phyloP scores from a whole-genome alignment of 2,797 vertebrate species.

The Meda fulgida region DNA sequence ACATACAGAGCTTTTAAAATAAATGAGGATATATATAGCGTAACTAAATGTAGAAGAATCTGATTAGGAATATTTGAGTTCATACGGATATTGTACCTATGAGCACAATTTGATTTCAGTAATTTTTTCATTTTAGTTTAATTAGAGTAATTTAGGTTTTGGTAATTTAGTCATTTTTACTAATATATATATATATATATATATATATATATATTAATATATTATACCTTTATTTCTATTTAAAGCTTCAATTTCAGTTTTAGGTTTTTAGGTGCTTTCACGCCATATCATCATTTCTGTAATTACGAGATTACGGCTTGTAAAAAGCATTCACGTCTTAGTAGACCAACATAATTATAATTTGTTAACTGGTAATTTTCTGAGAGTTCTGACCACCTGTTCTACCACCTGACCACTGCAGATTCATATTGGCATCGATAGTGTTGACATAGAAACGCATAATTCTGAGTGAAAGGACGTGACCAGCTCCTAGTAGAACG shows the following conservation, averaged over 20 bases:
- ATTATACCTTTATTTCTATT: neutral
- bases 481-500: neutral
- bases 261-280: neutral
- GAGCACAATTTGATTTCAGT: neutral
- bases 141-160: neutral
- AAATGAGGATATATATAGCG: too few species aligned
- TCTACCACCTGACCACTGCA: too few species aligned
- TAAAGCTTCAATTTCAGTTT: neutral
- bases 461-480: too few species aligned
- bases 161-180: neutral
- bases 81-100: neutral
- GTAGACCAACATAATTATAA: neutral
- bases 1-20: neutral
- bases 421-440: neutral
- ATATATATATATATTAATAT: too few species aligned
- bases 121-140: too few species aligned
- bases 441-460: neutral
- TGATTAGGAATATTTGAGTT: neutral
- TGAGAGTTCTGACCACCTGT: too few species aligned
- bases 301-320: neutral
- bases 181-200: too few species aligned
- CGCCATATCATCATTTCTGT: neutral
- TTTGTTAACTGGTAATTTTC: neutral
- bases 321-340: too few species aligned
- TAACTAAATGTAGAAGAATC: neutral